phyloP scores from a whole-genome alignment of 64 coral and sea anemone species.

The Stichodactyla helianthus region DNA sequence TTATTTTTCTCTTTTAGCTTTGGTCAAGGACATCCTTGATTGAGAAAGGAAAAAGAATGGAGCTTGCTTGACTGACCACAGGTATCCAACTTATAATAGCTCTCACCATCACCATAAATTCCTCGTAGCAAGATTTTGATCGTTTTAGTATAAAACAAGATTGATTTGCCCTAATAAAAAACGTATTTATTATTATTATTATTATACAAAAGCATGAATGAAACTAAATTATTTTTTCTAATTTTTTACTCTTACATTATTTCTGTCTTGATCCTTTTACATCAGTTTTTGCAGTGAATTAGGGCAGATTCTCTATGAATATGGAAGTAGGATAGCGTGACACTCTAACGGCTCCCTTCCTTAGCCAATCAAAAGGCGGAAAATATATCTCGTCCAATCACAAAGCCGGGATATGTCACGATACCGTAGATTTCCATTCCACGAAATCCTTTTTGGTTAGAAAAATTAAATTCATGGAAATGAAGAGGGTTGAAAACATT shows the following conservation, averaged over 20 bases:
- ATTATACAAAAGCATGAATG: conserved; percentile 6
- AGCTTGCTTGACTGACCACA: no score
- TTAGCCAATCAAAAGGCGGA: background rate
- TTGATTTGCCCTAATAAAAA: background rate
- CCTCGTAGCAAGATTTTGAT: background rate
- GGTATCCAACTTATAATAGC: no score
- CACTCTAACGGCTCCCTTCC: background rate
- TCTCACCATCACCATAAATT: no score
- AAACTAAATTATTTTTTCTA: background rate
- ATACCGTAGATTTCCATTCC: background rate
- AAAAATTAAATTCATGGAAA: no score
- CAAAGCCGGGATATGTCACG: background rate
- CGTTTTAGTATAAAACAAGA: background rate
- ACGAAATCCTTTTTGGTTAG: background rate
- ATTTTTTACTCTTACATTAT: background rate
- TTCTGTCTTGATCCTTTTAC: background rate
- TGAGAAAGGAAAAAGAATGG: no score
- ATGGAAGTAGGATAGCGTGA: no score
- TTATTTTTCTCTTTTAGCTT: no score
- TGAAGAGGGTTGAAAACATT: no score
- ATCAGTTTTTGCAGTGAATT: background rate
- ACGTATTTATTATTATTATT: no score
- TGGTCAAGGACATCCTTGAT: no score
- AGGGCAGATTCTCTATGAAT: background rate
- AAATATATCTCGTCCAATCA: background rate